Conservation (phyloP, 2,888 invertebrate species). For the Tridacna gigas region DNA sequence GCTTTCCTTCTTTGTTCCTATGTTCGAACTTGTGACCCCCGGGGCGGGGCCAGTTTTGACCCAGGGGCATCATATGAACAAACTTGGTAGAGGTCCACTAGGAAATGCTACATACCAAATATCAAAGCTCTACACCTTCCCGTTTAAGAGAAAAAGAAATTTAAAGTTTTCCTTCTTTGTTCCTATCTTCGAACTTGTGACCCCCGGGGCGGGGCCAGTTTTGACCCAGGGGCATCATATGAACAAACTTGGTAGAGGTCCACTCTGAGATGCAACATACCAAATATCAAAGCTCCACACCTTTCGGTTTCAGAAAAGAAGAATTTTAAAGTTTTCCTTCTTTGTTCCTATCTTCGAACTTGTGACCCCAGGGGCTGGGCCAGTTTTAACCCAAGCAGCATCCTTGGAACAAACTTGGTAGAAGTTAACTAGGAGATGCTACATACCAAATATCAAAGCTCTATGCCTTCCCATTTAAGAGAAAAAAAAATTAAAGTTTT, state of each 20-base stretch:
- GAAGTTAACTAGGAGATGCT: not conserved
- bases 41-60: too few relatives aligned
- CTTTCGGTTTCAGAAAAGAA: not conserved
- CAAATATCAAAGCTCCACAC: not conserved
- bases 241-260: not conserved
- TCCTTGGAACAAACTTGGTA: not conserved
- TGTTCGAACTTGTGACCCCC: too few relatives aligned
- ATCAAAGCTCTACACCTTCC: not conserved
- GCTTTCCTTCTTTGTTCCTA: too few relatives aligned
- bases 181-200: not conserved
- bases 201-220: not conserved
- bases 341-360: not conserved
- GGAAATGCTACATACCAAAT: not conserved
- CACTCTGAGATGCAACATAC: not conserved
- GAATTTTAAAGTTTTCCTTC: not conserved
- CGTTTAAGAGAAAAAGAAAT: too few relatives aligned
- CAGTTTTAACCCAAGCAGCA: not conserved
- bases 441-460: not conserved
- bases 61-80: too few relatives aligned
- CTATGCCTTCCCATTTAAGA: not conserved
- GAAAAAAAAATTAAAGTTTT: not conserved
- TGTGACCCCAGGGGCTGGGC: not conserved
- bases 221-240: not conserved
- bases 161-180: not conserved
- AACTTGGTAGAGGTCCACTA: not conserved